Evolutionary conservation across 2,888 invertebrate genomes (phyloP).

Genomic region (Epistrophe eligans): DNA sequence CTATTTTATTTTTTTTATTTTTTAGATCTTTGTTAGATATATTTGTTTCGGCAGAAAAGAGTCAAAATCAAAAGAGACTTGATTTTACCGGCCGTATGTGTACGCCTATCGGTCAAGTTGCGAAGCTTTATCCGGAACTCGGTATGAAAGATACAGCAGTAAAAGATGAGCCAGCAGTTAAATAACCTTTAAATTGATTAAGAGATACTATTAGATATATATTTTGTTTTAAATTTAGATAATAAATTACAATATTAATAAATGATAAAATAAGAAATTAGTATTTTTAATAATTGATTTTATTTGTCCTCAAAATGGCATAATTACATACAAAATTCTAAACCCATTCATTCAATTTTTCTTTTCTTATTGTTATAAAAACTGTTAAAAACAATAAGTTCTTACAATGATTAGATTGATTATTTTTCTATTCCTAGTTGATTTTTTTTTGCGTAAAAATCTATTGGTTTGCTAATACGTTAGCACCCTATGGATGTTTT

Average conservation of each 20-base stretch:
- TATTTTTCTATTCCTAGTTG: no score
- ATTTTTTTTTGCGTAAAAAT: no score
- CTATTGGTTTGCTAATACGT: no score
- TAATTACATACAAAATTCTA: no score
- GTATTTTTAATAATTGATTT: background rate
- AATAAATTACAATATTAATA: constrained; percentile 1
- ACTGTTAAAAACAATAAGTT: no score
- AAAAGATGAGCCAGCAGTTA: constrained; percentile 80
- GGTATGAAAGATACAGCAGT: constrained; percentile 80
- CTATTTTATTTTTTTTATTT: background rate
- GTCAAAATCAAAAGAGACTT: constrained; percentile 84
- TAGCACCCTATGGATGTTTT: no score
- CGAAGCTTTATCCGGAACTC: constrained; percentile 91
- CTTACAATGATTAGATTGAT: no score
- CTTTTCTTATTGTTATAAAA: no score
- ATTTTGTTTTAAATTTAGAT: constrained; percentile 12
- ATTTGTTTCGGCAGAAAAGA: constrained; percentile 85
- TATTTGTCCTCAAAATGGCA: no score
- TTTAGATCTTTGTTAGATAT: constrained; percentile 85
- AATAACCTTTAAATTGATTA: constrained; percentile 8
- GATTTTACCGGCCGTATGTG: constrained; percentile 89
- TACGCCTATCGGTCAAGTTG: constrained; percentile 86
- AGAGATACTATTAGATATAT: constrained; percentile 15
- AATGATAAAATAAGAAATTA: background rate
- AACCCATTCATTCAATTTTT: no score